A percentile compares a stretch with the other conserved stretches of the same genome.
Conservation (phyloP, 2,113 vertebrate species). For the Dasyornis broadbenti region DNA sequence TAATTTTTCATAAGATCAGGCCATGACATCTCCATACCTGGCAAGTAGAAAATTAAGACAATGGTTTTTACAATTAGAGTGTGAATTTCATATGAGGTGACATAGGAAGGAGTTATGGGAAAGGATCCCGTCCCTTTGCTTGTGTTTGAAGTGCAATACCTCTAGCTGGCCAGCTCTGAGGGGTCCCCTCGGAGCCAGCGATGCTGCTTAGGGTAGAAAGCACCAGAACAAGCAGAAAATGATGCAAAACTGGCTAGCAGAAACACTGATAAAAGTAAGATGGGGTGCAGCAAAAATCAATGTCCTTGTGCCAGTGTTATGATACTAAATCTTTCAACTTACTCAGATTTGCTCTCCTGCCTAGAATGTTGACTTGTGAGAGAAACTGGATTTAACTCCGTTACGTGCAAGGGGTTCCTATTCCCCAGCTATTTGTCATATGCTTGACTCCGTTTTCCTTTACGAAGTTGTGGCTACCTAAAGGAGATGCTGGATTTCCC, state of each 20-base stretch:
- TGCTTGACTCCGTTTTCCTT: neutral
- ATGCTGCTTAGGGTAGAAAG: neutral
- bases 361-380: neutral
- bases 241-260: neutral
- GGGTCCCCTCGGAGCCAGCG: neutral
- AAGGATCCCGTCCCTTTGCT: neutral
- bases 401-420: neutral
- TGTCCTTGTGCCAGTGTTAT: neutral
- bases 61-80: neutral
- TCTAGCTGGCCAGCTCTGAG: neutral
- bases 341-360: neutral
- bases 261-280: neutral
- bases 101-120: neutral
- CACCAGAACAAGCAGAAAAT: neutral
- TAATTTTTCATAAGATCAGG: neutral
- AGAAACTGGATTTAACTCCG: neutral
- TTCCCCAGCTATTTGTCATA: neutral
- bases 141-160: accelerated
- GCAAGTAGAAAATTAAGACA: neutral
- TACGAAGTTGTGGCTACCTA: neutral
- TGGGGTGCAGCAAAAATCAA: neutral
- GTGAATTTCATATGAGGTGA: neutral
- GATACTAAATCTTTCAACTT: neutral
- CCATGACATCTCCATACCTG: accelerated
- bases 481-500: neutral